Evolutionary conservation across 2,888 invertebrate genomes (phyloP), one percentile per base, ranked within the genome.

Genomic region (Ypsolopha scabrella): DNA sequence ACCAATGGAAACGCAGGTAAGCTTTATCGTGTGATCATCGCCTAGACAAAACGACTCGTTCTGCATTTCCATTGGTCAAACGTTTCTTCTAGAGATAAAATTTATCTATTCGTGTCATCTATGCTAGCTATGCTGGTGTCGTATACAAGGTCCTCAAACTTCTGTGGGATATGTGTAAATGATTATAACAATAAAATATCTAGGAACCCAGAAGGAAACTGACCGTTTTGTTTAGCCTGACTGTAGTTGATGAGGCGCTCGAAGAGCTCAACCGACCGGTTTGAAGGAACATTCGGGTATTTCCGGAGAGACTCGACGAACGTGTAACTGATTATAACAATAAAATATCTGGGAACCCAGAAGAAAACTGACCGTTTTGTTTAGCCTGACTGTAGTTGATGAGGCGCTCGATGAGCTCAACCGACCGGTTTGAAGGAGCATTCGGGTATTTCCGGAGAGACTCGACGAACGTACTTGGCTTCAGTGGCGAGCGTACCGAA

Each of bases 391-490:
- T 64, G 44, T 72, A 80, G 24, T 60, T 74, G 46, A 80, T 59
- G 0, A 82, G 66, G 4, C 72, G 60, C 49, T 83, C 77, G 6
- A 83, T 57, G 0, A 82, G 55, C 51, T 82, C 83, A 0, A 70
- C 54, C 0, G 80, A 77, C 7, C 72, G 57, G 0, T 80, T 79
- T 0, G 72, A 69, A 0, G 73, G 66, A n/a, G 70, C 1, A 10
- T 53, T 59, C 0, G 81, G 78, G 41, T 83, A 82, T 55, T 71
- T 77, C 6, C 83, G 60, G 13, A 83, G 57, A 0, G 83, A 80
- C 33, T 60, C 72, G 0, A 72, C 75, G 54, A 83, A 83, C 0
- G 71, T 58, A 45, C 24, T 24, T 4, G 2, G 24, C 24, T 24
- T 24, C 24, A 24, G 24, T 24, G 24, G 24, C 24, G 24, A 24